phyloP scores from a whole-genome alignment of 2,797 vertebrate genomes.

The Sebastes vulpes region DNA sequence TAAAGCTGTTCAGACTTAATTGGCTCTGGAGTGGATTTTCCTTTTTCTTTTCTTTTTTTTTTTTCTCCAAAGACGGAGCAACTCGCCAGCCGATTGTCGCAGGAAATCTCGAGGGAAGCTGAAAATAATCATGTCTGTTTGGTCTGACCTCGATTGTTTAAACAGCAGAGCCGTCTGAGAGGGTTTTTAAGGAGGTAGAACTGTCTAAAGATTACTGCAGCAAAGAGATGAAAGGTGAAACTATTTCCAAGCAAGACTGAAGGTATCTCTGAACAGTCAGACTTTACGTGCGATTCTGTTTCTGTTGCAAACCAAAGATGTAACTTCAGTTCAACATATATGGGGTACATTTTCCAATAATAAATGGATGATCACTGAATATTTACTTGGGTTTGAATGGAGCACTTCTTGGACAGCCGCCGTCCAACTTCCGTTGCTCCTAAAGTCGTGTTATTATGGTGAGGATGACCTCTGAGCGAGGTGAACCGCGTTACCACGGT shows the following conservation, averaged over 20 bases:
- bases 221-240: background rate
- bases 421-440: too few species aligned
- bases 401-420: background rate
- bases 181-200: background rate
- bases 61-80: background rate
- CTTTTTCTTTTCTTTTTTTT: background rate
- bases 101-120: constrained; percentile 8
- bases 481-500: too few species aligned
- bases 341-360: background rate
- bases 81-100: background rate
- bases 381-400: background rate
- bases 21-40: constrained; percentile 20
- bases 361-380: background rate
- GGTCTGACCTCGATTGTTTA: constrained; percentile 35
- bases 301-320: background rate
- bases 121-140: constrained; percentile 30
- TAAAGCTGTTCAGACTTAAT: constrained; percentile 30
- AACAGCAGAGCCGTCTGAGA: background rate
- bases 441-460: too few species aligned
- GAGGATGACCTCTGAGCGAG: too few species aligned
- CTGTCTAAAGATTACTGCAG: background rate
- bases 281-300: background rate
- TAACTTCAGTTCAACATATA: background rate
- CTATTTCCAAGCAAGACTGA: background rate
- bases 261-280: background rate